These are phyloP conservation scores for Ariolimax columbianus DNA, from an alignment of 2,888 invertebrate species.

Conservation along the genomic window DNA sequence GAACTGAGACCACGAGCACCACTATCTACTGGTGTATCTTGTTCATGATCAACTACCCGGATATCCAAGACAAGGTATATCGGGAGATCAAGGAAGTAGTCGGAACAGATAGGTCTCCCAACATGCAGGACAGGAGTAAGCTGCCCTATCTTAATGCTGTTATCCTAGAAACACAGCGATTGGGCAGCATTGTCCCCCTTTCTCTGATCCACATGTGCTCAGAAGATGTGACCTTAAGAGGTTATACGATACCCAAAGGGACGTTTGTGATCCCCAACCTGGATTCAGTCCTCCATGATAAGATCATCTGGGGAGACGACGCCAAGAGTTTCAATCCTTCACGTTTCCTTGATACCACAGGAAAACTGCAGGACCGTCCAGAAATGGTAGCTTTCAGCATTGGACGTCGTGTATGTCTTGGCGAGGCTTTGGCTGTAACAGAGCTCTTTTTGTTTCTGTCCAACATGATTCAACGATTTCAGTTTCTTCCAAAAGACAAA, in stretches of 20 bases:
- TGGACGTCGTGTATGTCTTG: conserved; percentile 11
- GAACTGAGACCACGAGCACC: background rate
- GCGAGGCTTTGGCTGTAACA: conserved; percentile 13
- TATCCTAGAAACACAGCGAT: conserved; percentile 5
- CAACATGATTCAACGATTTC: conserved; percentile 17
- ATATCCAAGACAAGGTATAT: background rate
- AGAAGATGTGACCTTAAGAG: conserved; percentile 1
- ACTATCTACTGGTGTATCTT: background rate
- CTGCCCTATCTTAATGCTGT: conserved; percentile 21
- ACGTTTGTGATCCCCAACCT: conserved; percentile 1
- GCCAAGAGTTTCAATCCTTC: conserved; percentile 7
- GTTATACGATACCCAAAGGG: background rate
- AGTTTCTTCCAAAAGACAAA: conserved; percentile 11
- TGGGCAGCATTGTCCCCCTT: conserved; percentile 9
- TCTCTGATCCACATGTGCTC: conserved; percentile 4
- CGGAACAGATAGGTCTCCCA: background rate
- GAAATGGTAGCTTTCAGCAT: conserved; percentile 15
- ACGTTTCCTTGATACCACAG: background rate
- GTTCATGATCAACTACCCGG: background rate
- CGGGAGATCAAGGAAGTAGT: background rate
- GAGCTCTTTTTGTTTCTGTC: conserved; percentile 13
- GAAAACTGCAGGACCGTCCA: background rate
- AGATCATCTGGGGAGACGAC: conserved; percentile 17
- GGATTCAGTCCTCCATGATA: conserved; percentile 19
- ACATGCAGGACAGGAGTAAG: conserved; percentile 10